Base-by-base conservation (phyloP, 2,113 vertebrate species). In the Helogale parvula region DNA sequence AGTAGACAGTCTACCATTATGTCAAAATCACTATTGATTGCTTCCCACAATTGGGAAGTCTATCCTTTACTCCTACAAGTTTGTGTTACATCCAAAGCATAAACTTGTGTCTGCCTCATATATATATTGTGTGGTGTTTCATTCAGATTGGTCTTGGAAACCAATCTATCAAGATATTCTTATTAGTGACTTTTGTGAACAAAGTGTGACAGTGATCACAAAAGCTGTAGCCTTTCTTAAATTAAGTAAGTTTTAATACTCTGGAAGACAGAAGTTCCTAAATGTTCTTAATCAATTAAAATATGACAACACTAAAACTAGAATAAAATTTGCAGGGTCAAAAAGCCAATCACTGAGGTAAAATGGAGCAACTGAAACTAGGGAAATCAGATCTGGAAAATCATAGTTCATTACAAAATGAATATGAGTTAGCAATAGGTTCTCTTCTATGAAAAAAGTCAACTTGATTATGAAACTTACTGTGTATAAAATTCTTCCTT, bases 251-350 rank as follows among this genome's bases (percentile, higher is more conserved):
- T 38, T 63, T 90, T 72, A 82, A 69, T 35, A 77, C 66, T 85
- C 7, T 76, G 63, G 54, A 90, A 74, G 68, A 85, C 25, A 85
- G 29, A 76, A 65, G 31, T 68, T 76, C 65, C 41, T 38, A 52
- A 91, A 31, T 85, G 65, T 74, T 68, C 52, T 76, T 93, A 69
- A 84, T n/a, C 35, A 84, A 54, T 71, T 94, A 72, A 94, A 94
- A 86, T 52, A 82, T 23, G 50, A 71, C 13, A 90, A 50, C n/a
- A 83, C 93, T 74, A 90, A 97, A 93, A 93, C 68, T n/a, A 41
- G 16, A 69, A 85, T 35, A 79, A 85, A 65, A 41, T 88, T 25
- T 71, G 16, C 33, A 84, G 29, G 29, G 60, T 54, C 19, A 71
- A 84, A 77, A 94, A 69, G 41, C n/a, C 29, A 86, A 52, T 33